Conservation (phyloP, 1,140 invertebrate species). For the Mercenaria mercenaria region DNA sequence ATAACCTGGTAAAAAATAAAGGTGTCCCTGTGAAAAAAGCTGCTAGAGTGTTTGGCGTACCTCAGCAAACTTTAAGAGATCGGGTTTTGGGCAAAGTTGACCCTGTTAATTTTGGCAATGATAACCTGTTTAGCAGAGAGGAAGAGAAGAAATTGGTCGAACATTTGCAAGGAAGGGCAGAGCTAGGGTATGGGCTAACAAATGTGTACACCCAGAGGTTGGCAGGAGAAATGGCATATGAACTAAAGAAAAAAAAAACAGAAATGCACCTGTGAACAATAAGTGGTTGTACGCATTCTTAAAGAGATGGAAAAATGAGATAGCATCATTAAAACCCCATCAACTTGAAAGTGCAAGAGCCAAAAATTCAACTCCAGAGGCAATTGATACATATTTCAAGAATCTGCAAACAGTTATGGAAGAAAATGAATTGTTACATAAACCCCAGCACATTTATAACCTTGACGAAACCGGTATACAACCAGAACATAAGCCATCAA, state of each 20-base stretch:
- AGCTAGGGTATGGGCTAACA: neutral
- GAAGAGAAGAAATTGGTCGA: constrained; percentile 8
- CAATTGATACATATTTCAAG: neutral
- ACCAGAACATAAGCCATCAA: too few relatives aligned
- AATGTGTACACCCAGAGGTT: neutral
- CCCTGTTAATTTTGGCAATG: neutral
- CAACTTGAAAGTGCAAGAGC: neutral
- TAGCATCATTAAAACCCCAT: neutral
- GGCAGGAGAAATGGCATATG: constrained; percentile 17
- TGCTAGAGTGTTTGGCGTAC: constrained; percentile 19
- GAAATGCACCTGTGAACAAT: too few relatives aligned
- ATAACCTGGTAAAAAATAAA: constrained; percentile 15
- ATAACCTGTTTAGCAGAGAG: neutral
- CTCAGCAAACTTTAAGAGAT: neutral
- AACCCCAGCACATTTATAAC: too few relatives aligned
- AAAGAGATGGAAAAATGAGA: constrained; percentile 8
- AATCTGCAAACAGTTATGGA: neutral
- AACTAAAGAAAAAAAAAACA: neutral
- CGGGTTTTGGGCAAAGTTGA: neutral
- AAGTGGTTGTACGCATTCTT: neutral
- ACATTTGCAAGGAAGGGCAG: too few relatives aligned
- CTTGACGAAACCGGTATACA: too few relatives aligned
- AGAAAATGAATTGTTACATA: too few relatives aligned
- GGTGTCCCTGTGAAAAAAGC: constrained; percentile 3
- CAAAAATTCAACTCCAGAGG: neutral